A percentile compares a stretch with the other conserved stretches of the same genome.
phyloP scores from a whole-genome alignment of 2,888 invertebrate genomes.

The Mimachlamys varia region DNA sequence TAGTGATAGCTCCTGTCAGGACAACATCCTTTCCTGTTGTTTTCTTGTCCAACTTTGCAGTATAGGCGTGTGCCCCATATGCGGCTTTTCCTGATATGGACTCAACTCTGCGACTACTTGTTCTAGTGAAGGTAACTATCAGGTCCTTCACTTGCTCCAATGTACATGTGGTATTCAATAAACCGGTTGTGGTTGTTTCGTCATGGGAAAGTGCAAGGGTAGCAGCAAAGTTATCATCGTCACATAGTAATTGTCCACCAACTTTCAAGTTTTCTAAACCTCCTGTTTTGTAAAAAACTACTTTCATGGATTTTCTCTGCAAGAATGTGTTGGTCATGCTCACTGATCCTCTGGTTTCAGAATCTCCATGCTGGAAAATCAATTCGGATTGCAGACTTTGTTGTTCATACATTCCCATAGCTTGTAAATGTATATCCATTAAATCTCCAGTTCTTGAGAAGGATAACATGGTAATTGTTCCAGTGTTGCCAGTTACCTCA shows the following conservation, averaged over 20 bases:
- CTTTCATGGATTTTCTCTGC: conserved; percentile 55
- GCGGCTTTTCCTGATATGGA: not conserved
- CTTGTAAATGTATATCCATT: not conserved
- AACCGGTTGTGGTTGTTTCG: not conserved
- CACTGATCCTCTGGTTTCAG: not conserved
- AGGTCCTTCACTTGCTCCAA: conserved; percentile 19
- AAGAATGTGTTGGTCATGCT: conserved; percentile 10
- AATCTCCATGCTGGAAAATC: not conserved
- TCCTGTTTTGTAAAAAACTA: conserved; percentile 56
- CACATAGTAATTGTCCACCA: conserved; percentile 59
- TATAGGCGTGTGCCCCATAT: not conserved
- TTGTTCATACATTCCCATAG: not conserved
- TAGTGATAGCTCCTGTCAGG: conserved; percentile 51
- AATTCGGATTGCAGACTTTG: not conserved
- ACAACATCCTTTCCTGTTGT: conserved; percentile 49
- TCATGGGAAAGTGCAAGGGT: conserved; percentile 41
- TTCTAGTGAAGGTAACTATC: not conserved
- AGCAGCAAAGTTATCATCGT: conserved; percentile 55
- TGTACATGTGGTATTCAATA: conserved; percentile 3
- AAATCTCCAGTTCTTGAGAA: not conserved
- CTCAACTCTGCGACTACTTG: not conserved
- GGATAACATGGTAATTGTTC: not conserved
- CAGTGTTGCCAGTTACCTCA: not conserved
- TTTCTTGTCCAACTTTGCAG: conserved; percentile 41
- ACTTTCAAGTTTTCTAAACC: conserved; percentile 55